Base-by-base conservation (phyloP, 2,113 vertebrate genomes). In the Numida meleagris region DNA sequence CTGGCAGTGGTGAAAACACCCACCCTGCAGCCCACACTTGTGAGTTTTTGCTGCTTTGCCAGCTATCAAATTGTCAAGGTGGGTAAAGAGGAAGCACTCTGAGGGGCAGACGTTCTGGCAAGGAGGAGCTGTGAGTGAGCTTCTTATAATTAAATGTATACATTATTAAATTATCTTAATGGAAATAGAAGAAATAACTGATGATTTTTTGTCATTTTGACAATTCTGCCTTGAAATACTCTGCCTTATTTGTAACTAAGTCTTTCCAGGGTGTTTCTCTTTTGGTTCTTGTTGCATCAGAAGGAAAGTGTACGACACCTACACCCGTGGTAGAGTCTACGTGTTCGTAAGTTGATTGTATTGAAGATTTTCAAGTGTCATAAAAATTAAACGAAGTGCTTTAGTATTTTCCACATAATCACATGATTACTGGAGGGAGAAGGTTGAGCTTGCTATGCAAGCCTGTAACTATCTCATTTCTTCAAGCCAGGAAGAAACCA, bases 21-120 rank as follows among this genome's bases (percentile, higher is more conserved):
- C 27, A 3, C 15, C 0, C 12, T 85, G 63, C 59, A 61, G 79
- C 51, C 48, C 58, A 3, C 3, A 7, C 19, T 19, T 0, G 0
- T 33, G 43, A 34, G 34, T 67, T 80, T 93, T 9, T 59, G 46
- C 36, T 25, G 9, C 76, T 90, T 42, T 66, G 15, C 72, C 14
- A 11, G 20, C 3, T 72, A 57, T 38, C 15, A 17, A 3, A 45
- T 67, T 62, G 42, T 33, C 42, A 33, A 67, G 46, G 6, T 74
- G 38, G n/a, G 31, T 31, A 61, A n/a, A 11, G 46, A 45, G 45
- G 40, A 82, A 11, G 33, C 3, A 1, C 6, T 78, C 16, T 8
- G 57, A 72, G n/a, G 5, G 46, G 43, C 21, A 77, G 70, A 66
- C 23, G 6, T 53, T 19, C 6, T 80, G 68, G 27, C 48, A 86